Conservation (phyloP, 2,797 vertebrate genomes). For the Fistularia commersonii region DNA sequence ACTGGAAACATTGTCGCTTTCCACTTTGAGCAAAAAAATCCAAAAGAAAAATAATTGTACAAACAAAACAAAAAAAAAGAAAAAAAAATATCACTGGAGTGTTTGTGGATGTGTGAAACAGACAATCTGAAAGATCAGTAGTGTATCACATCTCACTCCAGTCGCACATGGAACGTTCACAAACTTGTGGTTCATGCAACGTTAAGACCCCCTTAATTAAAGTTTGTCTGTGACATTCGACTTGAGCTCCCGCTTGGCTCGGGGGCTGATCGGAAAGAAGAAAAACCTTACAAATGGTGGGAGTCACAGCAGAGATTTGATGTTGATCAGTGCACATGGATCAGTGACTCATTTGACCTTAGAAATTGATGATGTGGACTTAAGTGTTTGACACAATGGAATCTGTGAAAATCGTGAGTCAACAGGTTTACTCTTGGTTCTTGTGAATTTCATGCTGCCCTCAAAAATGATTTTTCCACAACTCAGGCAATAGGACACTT, state of each 20-base stretch:
- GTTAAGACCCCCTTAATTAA: constrained; percentile 40
- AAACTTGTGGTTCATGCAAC: constrained; percentile 68
- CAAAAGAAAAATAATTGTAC: constrained; percentile 39
- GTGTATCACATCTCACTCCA: constrained; percentile 54
- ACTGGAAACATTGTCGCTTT: constrained; percentile 58
- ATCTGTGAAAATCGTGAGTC: constrained; percentile 28
- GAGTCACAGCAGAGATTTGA: constrained; percentile 2
- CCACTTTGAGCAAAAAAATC: constrained; percentile 57
- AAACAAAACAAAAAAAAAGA: constrained; percentile 26
- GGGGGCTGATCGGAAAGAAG: constrained; percentile 29
- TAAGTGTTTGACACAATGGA: constrained; percentile 37
- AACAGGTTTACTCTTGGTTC: constrained; percentile 35
- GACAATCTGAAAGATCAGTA: constrained; percentile 68
- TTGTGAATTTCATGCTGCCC: constrained; percentile 71
- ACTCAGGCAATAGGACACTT: constrained; percentile 68
- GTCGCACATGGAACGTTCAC: constrained; percentile 56
- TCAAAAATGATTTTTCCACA: constrained; percentile 56
- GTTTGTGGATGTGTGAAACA: constrained; percentile 62
- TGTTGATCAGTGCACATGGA: constrained; percentile 26
- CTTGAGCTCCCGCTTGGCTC: constrained; percentile 31
- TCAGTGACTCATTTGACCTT: constrained; percentile 20
- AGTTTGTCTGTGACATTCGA: constrained; percentile 62
- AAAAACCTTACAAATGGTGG: constrained; percentile 6
- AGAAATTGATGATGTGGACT: constrained; percentile 36
- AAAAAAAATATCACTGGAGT: constrained; percentile 35